Percentiles rank a stretch among this genome's conserved stretches.
These are phyloP conservation scores for Adelphocoris suturalis DNA, from an alignment of 2,888 invertebrate genomes.

Conservation along the genomic window DNA sequence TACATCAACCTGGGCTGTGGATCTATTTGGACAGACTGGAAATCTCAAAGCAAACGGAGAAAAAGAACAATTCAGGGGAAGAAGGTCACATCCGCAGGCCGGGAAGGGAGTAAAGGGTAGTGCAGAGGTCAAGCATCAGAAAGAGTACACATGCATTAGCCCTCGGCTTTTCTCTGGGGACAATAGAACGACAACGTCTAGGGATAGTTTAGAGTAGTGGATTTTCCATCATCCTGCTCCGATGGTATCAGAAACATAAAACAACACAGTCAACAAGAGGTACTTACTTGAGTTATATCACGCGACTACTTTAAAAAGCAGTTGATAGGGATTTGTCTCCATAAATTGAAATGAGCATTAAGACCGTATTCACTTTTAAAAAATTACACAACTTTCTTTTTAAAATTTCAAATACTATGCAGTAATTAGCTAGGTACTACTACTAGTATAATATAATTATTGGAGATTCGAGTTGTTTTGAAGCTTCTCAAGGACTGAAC, in stretches of 20 bases:
- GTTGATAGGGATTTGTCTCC: too few relatives aligned
- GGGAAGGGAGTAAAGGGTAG: not conserved
- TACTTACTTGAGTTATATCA: not conserved
- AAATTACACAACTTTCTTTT: too few relatives aligned
- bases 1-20: conserved; percentile 14
- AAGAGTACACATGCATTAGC: conserved; percentile 61
- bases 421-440: too few relatives aligned
- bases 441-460: too few relatives aligned
- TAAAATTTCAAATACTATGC: too few relatives aligned
- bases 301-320: not conserved
- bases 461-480: too few relatives aligned
- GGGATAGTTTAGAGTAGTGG: not conserved
- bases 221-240: not conserved
- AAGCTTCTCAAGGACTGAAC: too few relatives aligned
- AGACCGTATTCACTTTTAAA: too few relatives aligned
- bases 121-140: conserved; percentile 28
- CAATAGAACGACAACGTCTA: conserved; percentile 14
- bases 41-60: not conserved
- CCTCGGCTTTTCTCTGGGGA: conserved; percentile 28
- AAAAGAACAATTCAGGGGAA: conserved; percentile 33
- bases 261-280: not conserved
- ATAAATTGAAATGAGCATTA: too few relatives aligned
- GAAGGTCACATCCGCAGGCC: conserved; percentile 59
- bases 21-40: conserved; percentile 37
- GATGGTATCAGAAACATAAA: not conserved